Base-by-base conservation (phyloP, 2,888 invertebrate species). In the Glaucopsyche alexis region DNA sequence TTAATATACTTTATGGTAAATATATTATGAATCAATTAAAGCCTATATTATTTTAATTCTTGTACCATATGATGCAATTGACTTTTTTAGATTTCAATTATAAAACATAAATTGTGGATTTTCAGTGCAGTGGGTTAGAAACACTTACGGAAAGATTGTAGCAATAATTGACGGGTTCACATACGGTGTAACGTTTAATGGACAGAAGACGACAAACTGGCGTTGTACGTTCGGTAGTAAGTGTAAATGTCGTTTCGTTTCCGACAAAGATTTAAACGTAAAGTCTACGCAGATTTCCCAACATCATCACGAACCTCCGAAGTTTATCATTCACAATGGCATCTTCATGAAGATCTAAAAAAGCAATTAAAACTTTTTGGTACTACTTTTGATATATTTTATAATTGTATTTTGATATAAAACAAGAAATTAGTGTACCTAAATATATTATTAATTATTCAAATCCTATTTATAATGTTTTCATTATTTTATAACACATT, bases 101-200 rank as follows among this genome's bases (percentile, higher is more conserved):
- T n/a, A n/a, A 14, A 50, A 4, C 9, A 55, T 19, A 16, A 2
- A n/a, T 3, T 52, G n/a, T 19, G 16, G 5, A 55, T 19, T 78
- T 78, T 64, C 75, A 81, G 82, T 80, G 1, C 74, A 50, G 50
- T 80, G 77, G 75, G 76, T 78, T 7, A 64, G 72, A 45, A 81
- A 80, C 6, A 29, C 38, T 1, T 42, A 74, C 5, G 80, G 79
- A 2, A 80, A 76, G 16, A 45, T 66, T n/a, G 42, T 83, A 13
- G 79, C 79, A 3, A 29, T 83, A 7, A 49, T 82, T 9, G 70
- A 81, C 3, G 82, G 83, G 0, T 86, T 79, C 73, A 82, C 83
- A 0, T 87, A 81, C 75, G 83, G 83, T 75, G 76, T 73, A 38
- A 75, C 76, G 8, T 55, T 19, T 55, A 9, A 75, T 75, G 7